phyloP scores from a whole-genome alignment of 2,113 vertebrate genomes.

The Epinephelus fuscoguttatus region DNA sequence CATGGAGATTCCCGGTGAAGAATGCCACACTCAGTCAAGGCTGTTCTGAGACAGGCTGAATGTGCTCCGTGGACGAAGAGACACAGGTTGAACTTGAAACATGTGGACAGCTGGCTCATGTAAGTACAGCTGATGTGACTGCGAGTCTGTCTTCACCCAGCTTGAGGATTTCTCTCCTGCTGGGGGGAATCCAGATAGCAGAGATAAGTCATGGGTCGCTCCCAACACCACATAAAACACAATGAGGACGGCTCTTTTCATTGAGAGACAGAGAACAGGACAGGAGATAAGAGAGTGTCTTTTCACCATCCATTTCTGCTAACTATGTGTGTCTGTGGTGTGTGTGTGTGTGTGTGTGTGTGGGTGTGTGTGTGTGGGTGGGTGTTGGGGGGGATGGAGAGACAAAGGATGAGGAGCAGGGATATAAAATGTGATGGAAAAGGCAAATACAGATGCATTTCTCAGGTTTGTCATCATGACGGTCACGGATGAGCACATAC shows the following conservation, averaged over 20 bases:
- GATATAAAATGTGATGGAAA: neutral
- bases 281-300: slow-evolving; percentile 48
- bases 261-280: slow-evolving; percentile 19
- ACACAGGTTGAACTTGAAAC: slow-evolving; percentile 33
- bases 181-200: slow-evolving; percentile 22
- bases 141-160: slow-evolving; percentile 11
- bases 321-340: neutral
- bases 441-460: slow-evolving; percentile 39
- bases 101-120: slow-evolving; percentile 54
- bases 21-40: slow-evolving; percentile 20
- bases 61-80: neutral
- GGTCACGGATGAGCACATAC: slow-evolving; percentile 55
- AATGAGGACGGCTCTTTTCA: slow-evolving; percentile 50
- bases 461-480: slow-evolving; percentile 45
- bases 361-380: neutral
- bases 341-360: no score
- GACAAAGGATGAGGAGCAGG: neutral
- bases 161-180: slow-evolving; percentile 29
- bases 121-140: slow-evolving; percentile 37
- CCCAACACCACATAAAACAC: slow-evolving; percentile 28
- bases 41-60: slow-evolving; percentile 15
- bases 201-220: slow-evolving; percentile 40
- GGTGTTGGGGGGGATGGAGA: neutral
- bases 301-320: neutral
- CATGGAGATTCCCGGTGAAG: slow-evolving; percentile 35